A percentile compares a stretch with the other conserved stretches of the same genome.
Conservation (phyloP, 2,797 vertebrate species). For the Coregonus sp. region DNA sequence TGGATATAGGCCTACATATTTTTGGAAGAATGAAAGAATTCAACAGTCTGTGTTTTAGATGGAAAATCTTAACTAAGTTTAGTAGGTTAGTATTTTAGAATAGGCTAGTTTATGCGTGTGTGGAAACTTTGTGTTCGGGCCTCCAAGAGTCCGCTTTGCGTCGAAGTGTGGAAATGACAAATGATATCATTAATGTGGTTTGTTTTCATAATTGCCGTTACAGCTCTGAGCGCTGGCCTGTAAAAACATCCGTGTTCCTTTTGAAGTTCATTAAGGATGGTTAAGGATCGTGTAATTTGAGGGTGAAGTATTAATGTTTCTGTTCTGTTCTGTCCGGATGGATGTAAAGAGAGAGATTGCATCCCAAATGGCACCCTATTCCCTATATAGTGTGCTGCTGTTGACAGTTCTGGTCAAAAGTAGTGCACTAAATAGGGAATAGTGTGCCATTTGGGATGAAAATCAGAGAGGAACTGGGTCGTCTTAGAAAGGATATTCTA, state of each 20-base stretch:
- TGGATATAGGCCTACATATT: slow-evolving; percentile 32
- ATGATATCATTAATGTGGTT: slow-evolving; percentile 76
- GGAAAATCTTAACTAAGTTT: slow-evolving; percentile 56
- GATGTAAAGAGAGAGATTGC: background rate
- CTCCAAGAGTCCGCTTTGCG: slow-evolving; percentile 22
- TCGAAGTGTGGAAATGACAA: slow-evolving; percentile 73
- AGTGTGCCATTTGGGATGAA: background rate
- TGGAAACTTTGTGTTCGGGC: slow-evolving; percentile 45
- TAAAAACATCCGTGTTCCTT: slow-evolving; percentile 70
- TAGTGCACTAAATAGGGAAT: background rate
- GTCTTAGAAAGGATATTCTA: slow-evolving; percentile 70
- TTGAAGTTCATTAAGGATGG: slow-evolving; percentile 68
- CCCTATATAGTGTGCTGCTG: background rate
- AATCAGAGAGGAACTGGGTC: slow-evolving; percentile 61
- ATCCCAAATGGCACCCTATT: background rate
- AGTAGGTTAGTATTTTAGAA: slow-evolving; percentile 47
- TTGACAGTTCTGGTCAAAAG: background rate
- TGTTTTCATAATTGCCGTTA: slow-evolving; percentile 76
- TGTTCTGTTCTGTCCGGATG: slow-evolving; percentile 49
- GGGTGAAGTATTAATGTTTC: slow-evolving; percentile 66
- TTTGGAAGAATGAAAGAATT: slow-evolving; percentile 25
- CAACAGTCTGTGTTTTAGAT: slow-evolving; percentile 26
- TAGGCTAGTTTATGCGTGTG: slow-evolving; percentile 7
- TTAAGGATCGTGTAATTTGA: slow-evolving; percentile 62
- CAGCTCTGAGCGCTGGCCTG: slow-evolving; percentile 59